Percentiles rank a stretch among this genome's conserved stretches.
Conservation (phyloP, 2,797 vertebrate species). For the Merluccius polli region DNA sequence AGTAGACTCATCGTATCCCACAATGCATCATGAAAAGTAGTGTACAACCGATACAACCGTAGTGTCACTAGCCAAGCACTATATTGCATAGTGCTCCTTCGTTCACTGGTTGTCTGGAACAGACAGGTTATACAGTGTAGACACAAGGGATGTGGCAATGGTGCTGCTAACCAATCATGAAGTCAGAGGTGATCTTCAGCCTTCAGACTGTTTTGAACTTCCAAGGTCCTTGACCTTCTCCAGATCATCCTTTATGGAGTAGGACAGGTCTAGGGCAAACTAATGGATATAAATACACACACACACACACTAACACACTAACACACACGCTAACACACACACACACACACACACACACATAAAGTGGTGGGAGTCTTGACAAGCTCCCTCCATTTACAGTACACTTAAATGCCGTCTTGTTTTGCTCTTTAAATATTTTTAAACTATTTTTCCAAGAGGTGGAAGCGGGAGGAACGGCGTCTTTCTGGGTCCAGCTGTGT, state of each 20-base stretch:
- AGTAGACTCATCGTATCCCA: too few relatives aligned
- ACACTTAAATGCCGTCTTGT: not conserved
- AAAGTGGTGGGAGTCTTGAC: not conserved
- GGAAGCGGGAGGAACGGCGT: too few relatives aligned
- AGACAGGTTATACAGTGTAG: not conserved
- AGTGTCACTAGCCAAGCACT: too few relatives aligned
- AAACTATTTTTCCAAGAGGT: too few relatives aligned
- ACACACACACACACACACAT: not conserved
- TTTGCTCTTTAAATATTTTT: not conserved
- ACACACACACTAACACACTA: conserved; percentile 14
- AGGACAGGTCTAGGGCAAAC: conserved; percentile 1
- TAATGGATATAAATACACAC: conserved; percentile 13
- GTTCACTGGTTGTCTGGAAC: not conserved
- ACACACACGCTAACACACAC: conserved; percentile 3
- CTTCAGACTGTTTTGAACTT: not conserved
- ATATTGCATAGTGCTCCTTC: too few relatives aligned
- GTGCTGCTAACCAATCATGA: not conserved
- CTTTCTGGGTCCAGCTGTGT: not conserved
- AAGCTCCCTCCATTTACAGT: not conserved
- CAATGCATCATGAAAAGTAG: too few relatives aligned
- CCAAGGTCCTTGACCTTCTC: not conserved
- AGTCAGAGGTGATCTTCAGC: not conserved
- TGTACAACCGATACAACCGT: too few relatives aligned
- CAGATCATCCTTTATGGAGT: not conserved
- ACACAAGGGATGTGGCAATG: not conserved